Base-by-base conservation (phyloP, 2,113 vertebrate genomes). In the Poeciliopsis occidentalis region DNA sequence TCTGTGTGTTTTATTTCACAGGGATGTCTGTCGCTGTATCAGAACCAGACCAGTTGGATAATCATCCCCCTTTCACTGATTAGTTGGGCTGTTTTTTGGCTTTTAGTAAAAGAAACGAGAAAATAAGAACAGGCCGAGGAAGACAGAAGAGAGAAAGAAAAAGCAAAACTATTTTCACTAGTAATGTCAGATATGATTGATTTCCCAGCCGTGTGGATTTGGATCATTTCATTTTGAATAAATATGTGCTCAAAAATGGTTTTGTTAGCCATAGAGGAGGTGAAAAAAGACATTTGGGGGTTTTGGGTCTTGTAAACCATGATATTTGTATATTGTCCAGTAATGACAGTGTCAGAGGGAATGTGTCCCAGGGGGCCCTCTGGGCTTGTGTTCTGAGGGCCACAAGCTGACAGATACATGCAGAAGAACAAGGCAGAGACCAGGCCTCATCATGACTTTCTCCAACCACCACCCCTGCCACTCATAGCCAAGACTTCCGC, bases 371-470 rank as follows among this genome's bases (percentile, higher is more conserved):
- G 75, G 72, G 67, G 85, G 67, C 64, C 78, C 81, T 82, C 87
- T 82, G 82, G 83, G 80, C 86, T 82, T 4, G 31, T 80, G 81
- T 84, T 83, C 86, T 86, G 85, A 83, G 76, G 84, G 81, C 91
- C 88, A 85, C 91, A 89, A 64, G 78, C 83, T 90, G 90, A 91
- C 88, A 91, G 82, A 90, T 83, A 85, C 86, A 88, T 81, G 86
- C 65, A 26, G 60, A 67, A 80, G 85, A 83, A 87, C 86, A 85
- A 90, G 85, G 75, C 77, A 44, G 66, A 66, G 80, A 76, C 78
- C 80, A 86, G 87, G 82, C 85, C 78, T 87, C 81, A 81, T 88
- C 77, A 79, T 70, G 87, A 78, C 85, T 80, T 75, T 70, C 64
- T 78, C 66, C 74, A 88, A 88, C 87, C 84, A 67, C 91, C 87